Evolutionary conservation across 2,113 vertebrate genomes (phyloP), one percentile per base, ranked within the genome.

Genomic region (Paramisgurnus dabryanus): DNA sequence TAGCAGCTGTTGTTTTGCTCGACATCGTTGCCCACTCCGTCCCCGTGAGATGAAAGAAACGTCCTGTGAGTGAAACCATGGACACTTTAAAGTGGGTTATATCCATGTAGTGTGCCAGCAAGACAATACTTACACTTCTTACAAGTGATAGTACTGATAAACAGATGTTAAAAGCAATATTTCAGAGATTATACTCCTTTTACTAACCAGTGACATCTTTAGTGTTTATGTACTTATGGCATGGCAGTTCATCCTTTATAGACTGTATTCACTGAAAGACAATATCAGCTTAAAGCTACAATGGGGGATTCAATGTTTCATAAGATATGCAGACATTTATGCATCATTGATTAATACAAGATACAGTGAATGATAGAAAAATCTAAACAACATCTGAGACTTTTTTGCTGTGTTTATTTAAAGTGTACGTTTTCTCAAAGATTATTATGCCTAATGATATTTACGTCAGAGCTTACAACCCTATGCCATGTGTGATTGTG

Each of bases 81-180:
- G 64, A 83, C 86, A 79, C 78, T 87, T 86, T 89, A 87, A 89
- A 91, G 85, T 87, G 80, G 81, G 77, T 86, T 79, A 78, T 83
- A 86, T 91, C 86, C 89, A 90, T 88, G 85, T 79, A 88, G 83
- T 82, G 68, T 81, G 66, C 76, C 81, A 79, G 74, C 86, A 88
- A 86, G 87, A 91, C 90, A 90, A 88, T 90, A 87, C 89, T 91
- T 90, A 89, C 90, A 91, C 87, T 85, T 76, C 87, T 83, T 78
- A 34, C 82, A 80, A 79, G 66, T 15, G 53, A 43, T 50, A 12
- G 11, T 15, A 22, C 67, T 18, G 78, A 50, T 78, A 58, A 69
- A 60, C 27, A 76, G 9, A 70, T 12, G 53, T 66, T 58, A 84
- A 79, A 81, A 41, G 53, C 66, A 39, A 70, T 34, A 39, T 22